phyloP scores from a whole-genome alignment of 1,140 invertebrate species.

The Rhyacophila brunnea region DNA sequence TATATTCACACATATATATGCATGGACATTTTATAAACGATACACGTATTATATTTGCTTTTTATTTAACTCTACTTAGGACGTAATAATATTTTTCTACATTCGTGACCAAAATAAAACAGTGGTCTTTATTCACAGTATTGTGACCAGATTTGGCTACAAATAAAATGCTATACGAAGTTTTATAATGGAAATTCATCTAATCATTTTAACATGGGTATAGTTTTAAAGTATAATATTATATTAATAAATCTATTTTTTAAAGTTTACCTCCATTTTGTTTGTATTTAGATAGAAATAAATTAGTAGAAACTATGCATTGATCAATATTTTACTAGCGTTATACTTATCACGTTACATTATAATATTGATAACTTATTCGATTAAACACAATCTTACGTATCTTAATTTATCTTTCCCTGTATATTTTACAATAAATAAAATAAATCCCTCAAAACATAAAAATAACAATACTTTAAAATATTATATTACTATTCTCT shows the following conservation, averaged over 20 bases:
- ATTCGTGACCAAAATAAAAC: not conserved
- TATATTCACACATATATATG: not conserved
- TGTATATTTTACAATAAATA: constrained; percentile 20
- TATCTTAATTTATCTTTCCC: constrained; percentile 14
- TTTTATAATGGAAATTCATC: constrained; percentile 14
- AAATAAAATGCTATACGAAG: too few relatives aligned
- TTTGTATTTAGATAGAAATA: too few relatives aligned
- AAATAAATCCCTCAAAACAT: constrained; percentile 4
- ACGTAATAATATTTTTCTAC: constrained; percentile 1
- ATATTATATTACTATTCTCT: not conserved
- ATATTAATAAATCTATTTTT: too few relatives aligned
- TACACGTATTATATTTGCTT: not conserved
- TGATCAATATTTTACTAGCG: too few relatives aligned
- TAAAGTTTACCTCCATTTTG: too few relatives aligned
- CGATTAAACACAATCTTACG: not conserved
- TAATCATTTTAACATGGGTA: constrained; percentile 5
- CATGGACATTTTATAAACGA: not conserved
- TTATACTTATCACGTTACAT: too few relatives aligned
- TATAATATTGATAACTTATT: too few relatives aligned
- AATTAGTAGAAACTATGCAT: too few relatives aligned
- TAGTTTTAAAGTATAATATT: too few relatives aligned
- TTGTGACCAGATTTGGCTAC: too few relatives aligned
- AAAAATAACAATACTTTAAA: not conserved
- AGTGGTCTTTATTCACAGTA: too few relatives aligned
- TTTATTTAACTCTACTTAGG: constrained; percentile 6